phyloP scores from a whole-genome alignment of 2,113 vertebrate species.

The Climacteris rufus region DNA sequence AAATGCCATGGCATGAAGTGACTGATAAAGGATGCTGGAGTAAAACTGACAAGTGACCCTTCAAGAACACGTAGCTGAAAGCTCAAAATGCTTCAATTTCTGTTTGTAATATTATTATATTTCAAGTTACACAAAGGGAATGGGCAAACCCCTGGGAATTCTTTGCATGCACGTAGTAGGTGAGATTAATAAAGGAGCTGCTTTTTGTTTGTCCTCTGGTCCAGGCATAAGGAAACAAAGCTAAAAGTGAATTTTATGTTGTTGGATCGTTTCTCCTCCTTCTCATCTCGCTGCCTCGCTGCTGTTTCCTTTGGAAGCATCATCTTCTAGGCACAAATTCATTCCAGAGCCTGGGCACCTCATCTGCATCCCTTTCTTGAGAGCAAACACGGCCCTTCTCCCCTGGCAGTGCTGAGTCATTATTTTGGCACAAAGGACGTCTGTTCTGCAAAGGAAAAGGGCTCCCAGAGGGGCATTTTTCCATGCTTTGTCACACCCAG shows the following conservation, averaged over 20 bases:
- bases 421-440: neutral
- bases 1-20: neutral
- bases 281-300: neutral
- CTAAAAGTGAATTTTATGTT: neutral
- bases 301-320: neutral
- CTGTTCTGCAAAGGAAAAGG: neutral
- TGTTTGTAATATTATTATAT: neutral
- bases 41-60: neutral
- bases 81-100: neutral
- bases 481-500: neutral
- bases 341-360: neutral
- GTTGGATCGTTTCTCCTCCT: neutral
- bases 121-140: neutral
- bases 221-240: neutral
- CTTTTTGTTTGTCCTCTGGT: neutral
- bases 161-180: neutral
- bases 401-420: conserved; percentile 11
- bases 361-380: neutral
- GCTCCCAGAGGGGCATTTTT: neutral
- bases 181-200: neutral
- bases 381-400: neutral
- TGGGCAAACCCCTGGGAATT: neutral
- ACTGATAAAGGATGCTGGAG: neutral
- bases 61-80: neutral
- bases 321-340: neutral